phyloP scores from a whole-genome alignment of 2,113 vertebrate species.

The Gila orcuttii region DNA sequence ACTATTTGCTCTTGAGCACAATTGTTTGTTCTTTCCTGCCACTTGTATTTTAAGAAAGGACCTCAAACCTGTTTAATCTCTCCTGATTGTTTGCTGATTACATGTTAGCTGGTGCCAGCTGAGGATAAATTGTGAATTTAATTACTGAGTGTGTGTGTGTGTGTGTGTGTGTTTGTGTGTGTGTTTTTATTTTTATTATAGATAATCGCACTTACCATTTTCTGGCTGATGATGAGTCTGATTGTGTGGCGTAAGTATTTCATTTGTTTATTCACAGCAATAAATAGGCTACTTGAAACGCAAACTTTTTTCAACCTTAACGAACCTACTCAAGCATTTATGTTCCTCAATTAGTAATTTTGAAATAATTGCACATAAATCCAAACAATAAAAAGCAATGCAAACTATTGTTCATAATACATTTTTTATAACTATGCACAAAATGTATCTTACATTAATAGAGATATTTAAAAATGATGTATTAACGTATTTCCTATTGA shows the following conservation, averaged over 20 bases:
- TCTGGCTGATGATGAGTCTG: conserved; percentile 72
- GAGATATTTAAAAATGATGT: neutral
- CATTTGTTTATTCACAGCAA: neutral
- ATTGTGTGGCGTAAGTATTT: conserved; percentile 68
- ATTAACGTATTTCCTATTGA: neutral
- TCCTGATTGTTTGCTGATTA: conserved; percentile 15
- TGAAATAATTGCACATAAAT: neutral
- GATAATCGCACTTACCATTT: conserved; percentile 76
- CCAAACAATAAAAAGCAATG: neutral
- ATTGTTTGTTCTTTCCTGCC: neutral
- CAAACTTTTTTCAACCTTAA: neutral
- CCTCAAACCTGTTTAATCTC: conserved; percentile 22
- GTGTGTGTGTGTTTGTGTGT: neutral
- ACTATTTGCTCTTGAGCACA: neutral
- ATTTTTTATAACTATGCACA: neutral
- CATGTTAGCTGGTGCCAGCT: neutral
- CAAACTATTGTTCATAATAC: neutral
- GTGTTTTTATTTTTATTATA: conserved; percentile 49
- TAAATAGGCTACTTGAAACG: neutral
- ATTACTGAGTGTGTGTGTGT: neutral
- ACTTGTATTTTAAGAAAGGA: neutral
- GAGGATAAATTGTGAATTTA: neutral
- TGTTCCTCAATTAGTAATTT: neutral
- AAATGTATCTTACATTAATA: neutral
- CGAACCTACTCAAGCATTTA: neutral